Percentiles rank a stretch among this genome's conserved stretches.
Conservation (phyloP, 1,140 invertebrate genomes). For the Nixonia krombeini region DNA sequence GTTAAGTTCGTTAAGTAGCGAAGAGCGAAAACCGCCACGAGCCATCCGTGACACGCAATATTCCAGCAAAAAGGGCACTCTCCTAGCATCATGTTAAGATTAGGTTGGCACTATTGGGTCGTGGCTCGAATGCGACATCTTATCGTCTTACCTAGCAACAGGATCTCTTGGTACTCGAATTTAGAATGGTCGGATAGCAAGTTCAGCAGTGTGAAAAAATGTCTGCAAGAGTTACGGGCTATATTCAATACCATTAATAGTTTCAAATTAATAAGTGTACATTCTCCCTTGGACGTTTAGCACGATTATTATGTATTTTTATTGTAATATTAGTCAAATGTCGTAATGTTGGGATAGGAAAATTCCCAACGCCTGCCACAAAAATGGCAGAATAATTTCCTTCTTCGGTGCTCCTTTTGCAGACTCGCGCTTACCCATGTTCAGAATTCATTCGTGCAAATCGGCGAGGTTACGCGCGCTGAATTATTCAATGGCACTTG, state of each 20-base stretch:
- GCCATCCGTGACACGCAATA: conserved; percentile 58
- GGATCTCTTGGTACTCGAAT: not conserved
- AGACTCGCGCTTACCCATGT: not conserved
- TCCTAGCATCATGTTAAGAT: conserved; percentile 37
- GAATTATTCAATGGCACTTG: conserved; percentile 27
- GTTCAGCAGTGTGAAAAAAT: too few species aligned
- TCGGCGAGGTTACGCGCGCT: conserved; percentile 4
- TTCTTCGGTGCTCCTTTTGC: not conserved
- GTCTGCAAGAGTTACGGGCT: too few species aligned
- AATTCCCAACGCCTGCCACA: too few species aligned
- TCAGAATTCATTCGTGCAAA: conserved; percentile 8
- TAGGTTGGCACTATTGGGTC: conserved; percentile 42
- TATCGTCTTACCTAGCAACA: conserved; percentile 23
- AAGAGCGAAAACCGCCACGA: conserved; percentile 54
- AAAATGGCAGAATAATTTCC: too few species aligned
- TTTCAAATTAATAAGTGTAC: too few species aligned
- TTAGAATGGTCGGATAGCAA: too few species aligned
- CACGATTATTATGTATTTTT: too few species aligned
- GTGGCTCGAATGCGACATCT: conserved; percentile 37
- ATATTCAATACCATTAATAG: too few species aligned
- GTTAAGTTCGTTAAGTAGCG: conserved; percentile 57
- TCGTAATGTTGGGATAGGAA: not conserved
- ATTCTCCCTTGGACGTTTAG: too few species aligned
- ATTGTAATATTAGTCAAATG: too few species aligned
- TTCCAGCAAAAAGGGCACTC: conserved; percentile 46